These are phyloP conservation scores for Meles meles DNA, from an alignment of 2,113 vertebrate species.

Conservation along the genomic window DNA sequence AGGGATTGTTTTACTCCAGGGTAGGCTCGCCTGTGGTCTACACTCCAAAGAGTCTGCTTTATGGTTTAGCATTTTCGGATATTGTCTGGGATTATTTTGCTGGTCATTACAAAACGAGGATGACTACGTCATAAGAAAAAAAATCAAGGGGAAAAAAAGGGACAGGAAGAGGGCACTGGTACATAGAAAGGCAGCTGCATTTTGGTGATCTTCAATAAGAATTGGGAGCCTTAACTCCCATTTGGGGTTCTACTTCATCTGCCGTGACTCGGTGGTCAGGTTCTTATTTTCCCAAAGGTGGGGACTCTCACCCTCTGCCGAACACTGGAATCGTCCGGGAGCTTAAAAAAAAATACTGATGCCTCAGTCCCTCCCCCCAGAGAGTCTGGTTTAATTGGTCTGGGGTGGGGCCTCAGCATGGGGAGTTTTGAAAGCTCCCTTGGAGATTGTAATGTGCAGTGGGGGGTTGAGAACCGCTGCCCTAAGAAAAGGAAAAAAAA, in stretches of 20 bases:
- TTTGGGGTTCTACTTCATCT: background rate
- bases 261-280: background rate
- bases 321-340: background rate
- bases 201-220: background rate
- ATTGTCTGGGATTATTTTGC: constrained; percentile 4
- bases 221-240: background rate
- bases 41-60: background rate
- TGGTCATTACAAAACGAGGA: background rate
- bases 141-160: background rate
- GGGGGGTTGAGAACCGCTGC: background rate
- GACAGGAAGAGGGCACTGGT: background rate
- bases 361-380: background rate
- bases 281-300: background rate
- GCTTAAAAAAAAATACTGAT: background rate
- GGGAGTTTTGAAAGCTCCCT: constrained; percentile 49
- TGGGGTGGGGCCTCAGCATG: background rate
- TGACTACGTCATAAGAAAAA: background rate
- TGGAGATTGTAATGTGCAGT: constrained; percentile 25
- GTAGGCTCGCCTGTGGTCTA: background rate
- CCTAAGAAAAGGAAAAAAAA: constrained; percentile 50
- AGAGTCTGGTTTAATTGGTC: constrained; percentile 51
- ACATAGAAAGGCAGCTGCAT: background rate
- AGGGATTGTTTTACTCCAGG: background rate
- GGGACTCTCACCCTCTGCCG: background rate
- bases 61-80: background rate